Evolutionary conservation across 2,888 invertebrate species (phyloP), one percentile per base, ranked within the genome.

Genomic region (Anthophora plumipes): DNA sequence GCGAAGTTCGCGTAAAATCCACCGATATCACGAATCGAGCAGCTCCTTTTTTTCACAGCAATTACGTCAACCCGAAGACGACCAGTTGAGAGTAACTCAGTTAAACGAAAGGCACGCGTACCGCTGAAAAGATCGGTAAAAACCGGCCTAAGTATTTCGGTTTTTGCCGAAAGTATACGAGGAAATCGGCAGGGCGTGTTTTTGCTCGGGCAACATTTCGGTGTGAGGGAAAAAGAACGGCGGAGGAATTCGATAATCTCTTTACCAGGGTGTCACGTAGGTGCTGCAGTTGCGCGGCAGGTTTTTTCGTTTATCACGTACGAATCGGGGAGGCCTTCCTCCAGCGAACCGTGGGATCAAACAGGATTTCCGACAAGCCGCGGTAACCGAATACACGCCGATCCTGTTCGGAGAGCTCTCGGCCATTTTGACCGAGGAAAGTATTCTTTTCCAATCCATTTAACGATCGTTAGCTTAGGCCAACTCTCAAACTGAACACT

Each of bases 341-440:
- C 82, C 81, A 76, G 82, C 79, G 76, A 79, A 86, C 85, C 87
- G 87, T 88, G 88, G 88, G 89, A 89, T 89, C 89, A 89, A 89
- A 89, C 89, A 89, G 85, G 87, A 85, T 89, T 85, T 88, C 88
- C 85, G 89, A 88, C 89, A 86, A 82, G 85, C 79, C 74, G 85
- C 86, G 87, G 89, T 89, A 89, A 89, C 89, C 89, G 89, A 89
- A 89, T 88, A 89, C 88, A 89, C 78, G 77, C 74, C 77, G 82
- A 85, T 84, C 80, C 83, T 79, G 83, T 60, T 73, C 77, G 59
- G 37, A 57, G 77, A 64, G 75, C 54, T 50, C n/a, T 81, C 67
- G 73, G 82, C 80, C 74, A 78, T 88, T 77, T 78, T 67, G 67
- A 57, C 67, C 83, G 74, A 64, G 74, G 67, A 76, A 79, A 66